These are phyloP conservation scores for Galeruca laticollis DNA, from an alignment of 2,888 invertebrate species.

Conservation along the genomic window DNA sequence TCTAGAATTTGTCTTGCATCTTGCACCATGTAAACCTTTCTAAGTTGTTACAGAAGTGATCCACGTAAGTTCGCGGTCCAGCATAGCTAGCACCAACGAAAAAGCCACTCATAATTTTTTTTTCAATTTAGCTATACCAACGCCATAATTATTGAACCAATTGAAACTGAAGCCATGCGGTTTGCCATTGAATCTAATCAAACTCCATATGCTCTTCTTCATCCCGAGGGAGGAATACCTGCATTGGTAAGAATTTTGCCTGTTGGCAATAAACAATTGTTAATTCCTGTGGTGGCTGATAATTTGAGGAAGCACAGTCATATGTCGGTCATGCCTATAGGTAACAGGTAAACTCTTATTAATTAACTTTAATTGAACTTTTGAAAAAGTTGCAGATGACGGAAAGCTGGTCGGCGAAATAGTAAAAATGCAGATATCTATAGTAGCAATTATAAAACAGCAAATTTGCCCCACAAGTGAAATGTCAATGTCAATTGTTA, in stretches of 20 bases:
- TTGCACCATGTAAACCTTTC: too few species aligned
- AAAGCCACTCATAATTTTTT: conserved; percentile 1
- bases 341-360: conserved; percentile 36
- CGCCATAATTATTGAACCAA: conserved; percentile 77
- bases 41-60: too few species aligned
- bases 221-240: conserved; percentile 75
- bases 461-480: conserved; percentile 59
- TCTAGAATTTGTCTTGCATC: too few species aligned
- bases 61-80: too few species aligned
- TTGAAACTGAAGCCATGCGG: conserved; percentile 79
- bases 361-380: neutral
- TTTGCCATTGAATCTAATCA: conserved; percentile 74
- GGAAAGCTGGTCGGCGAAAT: conserved; percentile 56
- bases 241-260: conserved; percentile 77
- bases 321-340: conserved; percentile 66
- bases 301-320: conserved; percentile 77
- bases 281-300: conserved; percentile 80
- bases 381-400: conserved; percentile 33
- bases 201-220: conserved; percentile 78
- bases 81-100: neutral
- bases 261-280: conserved; percentile 71
- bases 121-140: conserved; percentile 61
- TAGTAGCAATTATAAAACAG: conserved; percentile 66
- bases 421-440: conserved; percentile 65
- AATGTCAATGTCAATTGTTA: conserved; percentile 63